Conservation (phyloP, 2,113 vertebrate genomes). For the Brienomyrus brachyistius region DNA sequence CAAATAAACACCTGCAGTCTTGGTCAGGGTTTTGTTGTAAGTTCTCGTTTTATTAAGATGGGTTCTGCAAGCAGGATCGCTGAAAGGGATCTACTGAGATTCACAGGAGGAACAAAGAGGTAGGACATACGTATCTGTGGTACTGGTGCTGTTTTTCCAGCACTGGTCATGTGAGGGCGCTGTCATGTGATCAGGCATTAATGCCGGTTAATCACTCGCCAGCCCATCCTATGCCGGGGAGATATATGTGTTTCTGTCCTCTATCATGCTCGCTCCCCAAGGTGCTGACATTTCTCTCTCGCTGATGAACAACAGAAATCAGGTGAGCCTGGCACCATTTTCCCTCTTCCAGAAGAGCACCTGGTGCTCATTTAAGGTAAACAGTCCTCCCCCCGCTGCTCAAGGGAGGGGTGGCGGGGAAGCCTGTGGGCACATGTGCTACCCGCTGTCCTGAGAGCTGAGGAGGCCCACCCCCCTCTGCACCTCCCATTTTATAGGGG, state of each 20-base stretch:
- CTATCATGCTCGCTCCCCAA: not conserved
- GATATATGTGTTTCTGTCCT: not conserved
- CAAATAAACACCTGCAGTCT: not conserved
- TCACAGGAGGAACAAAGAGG: not conserved
- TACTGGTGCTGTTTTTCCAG: not conserved
- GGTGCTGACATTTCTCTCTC: not conserved
- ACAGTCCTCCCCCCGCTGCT: not conserved
- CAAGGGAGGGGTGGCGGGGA: not conserved
- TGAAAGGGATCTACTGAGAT: not conserved
- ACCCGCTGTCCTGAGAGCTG: not conserved
- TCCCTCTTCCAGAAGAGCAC: not conserved
- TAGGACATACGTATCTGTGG: not conserved
- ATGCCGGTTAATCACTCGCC: not conserved
- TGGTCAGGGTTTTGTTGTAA: not conserved
- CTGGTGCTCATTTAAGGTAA: not conserved
- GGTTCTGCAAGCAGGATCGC: not conserved
- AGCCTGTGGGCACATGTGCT: not conserved
- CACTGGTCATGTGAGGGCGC: not conserved
- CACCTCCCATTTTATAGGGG: not conserved
- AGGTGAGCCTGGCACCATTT: not conserved
- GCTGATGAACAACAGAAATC: not conserved
- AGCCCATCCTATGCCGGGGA: not conserved
- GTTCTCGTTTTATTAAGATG: not conserved
- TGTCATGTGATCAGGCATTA: not conserved
- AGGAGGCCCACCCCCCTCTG: not conserved